Evolutionary conservation across 2,113 vertebrate genomes (phyloP).

Genomic region (Tenebrosternarchus preto): DNA sequence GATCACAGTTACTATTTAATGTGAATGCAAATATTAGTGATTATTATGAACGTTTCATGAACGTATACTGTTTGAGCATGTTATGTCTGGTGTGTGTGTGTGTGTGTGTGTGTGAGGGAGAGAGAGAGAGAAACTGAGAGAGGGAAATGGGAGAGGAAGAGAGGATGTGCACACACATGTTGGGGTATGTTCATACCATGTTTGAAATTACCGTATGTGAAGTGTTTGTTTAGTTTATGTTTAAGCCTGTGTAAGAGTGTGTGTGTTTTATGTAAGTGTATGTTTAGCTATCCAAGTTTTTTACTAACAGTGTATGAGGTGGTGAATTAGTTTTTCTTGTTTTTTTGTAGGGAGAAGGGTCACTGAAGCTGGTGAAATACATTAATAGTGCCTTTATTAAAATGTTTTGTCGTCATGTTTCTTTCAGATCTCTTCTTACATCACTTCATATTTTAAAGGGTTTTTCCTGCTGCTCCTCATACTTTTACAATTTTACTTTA

Average conservation of each 20-base stretch:
- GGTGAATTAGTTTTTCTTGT: background rate
- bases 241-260: background rate
- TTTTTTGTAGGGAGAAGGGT: background rate
- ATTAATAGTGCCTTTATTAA: background rate
- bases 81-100: background rate
- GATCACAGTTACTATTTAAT: background rate
- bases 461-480: background rate
- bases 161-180: background rate
- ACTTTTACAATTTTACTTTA: constrained; percentile 1
- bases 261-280: too few relatives aligned
- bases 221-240: background rate
- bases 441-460: constrained; percentile 16
- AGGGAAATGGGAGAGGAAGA: too few relatives aligned
- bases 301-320: too few relatives aligned
- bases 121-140: too few relatives aligned
- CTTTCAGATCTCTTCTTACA: background rate
- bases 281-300: too few relatives aligned
- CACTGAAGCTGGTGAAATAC: background rate
- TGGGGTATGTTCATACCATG: background rate
- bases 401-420: background rate
- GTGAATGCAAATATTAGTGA: background rate
- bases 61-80: background rate
- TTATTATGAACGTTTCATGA: background rate
- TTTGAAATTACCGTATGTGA: constrained; percentile 7
- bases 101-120: constrained; percentile 31